These are phyloP conservation scores for Melanotaenia parkinsoni DNA, from an alignment of 2,797 vertebrate species.

Conservation along the genomic window DNA sequence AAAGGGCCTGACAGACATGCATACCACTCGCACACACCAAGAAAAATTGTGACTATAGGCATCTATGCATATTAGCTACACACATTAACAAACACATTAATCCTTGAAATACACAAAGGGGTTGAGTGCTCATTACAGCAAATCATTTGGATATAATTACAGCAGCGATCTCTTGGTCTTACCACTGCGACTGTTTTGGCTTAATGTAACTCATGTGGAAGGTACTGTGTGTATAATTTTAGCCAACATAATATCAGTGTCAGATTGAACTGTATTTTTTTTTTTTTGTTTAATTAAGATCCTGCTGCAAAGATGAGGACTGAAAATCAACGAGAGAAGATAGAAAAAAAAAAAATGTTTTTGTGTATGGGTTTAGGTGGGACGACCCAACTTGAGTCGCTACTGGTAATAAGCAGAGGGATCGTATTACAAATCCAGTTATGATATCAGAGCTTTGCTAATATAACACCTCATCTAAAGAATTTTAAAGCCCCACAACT, in stretches of 20 bases:
- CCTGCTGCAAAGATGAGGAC: not conserved
- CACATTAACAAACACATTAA: constrained; percentile 41
- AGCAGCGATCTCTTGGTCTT: constrained; percentile 12
- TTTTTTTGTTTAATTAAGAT: not conserved
- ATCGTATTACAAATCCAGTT: not conserved
- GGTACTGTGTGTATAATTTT: constrained; percentile 1
- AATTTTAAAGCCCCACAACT: not conserved
- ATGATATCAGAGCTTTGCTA: not conserved
- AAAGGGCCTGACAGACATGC: constrained; percentile 28
- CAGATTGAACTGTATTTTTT: not conserved
- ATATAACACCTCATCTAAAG: not conserved
- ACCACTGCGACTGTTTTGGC: constrained; percentile 1
- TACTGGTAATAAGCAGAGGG: not conserved
- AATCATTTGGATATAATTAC: constrained; percentile 36
- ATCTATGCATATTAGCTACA: constrained; percentile 15
- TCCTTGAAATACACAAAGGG: constrained; percentile 10
- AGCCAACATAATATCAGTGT: not conserved
- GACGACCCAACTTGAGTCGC: not conserved
- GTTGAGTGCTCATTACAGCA: constrained; percentile 32
- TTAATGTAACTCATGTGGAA: constrained; percentile 11
- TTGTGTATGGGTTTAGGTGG: no score
- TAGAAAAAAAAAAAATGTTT: not conserved
- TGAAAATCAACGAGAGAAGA: not conserved
- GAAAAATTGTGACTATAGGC: constrained; percentile 15
- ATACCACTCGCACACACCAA: constrained; percentile 8